These are phyloP conservation scores for Calameuta filiformis DNA, from an alignment of 2,888 invertebrate species.

Conservation along the genomic window DNA sequence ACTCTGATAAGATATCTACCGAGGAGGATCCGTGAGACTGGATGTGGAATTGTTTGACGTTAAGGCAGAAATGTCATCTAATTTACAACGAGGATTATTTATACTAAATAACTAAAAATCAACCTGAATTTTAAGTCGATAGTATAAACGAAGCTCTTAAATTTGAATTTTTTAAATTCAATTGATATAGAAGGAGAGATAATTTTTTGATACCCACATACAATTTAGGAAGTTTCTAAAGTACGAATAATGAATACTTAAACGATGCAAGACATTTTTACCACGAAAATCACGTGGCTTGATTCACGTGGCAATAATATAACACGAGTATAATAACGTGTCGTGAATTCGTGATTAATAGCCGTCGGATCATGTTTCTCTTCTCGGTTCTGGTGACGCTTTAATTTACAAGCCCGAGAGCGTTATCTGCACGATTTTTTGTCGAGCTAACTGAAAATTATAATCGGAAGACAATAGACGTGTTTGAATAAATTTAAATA, in stretches of 20 bases:
- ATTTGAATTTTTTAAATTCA: background rate
- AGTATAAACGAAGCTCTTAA: background rate
- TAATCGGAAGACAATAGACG: background rate
- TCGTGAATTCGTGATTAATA: background rate
- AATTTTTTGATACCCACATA: background rate
- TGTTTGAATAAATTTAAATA: background rate
- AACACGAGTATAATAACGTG: background rate
- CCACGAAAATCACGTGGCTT: no score
- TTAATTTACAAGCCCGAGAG: conserved; percentile 36
- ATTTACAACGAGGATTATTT: background rate
- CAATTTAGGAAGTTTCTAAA: background rate
- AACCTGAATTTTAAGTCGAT: background rate
- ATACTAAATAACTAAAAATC: background rate
- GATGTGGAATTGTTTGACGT: conserved; percentile 4
- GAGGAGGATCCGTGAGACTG: conserved; percentile 32
- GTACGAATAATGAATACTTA: background rate
- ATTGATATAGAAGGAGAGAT: no score
- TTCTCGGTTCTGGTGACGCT: conserved; percentile 18
- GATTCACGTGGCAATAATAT: no score
- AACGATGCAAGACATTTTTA: no score
- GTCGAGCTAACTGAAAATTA: background rate
- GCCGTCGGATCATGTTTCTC: background rate
- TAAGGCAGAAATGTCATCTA: background rate
- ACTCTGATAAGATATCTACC: conserved; percentile 50
- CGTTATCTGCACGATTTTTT: background rate